Conservation (phyloP, 2,888 invertebrate genomes). For the Holacanthella duospinosa region DNA sequence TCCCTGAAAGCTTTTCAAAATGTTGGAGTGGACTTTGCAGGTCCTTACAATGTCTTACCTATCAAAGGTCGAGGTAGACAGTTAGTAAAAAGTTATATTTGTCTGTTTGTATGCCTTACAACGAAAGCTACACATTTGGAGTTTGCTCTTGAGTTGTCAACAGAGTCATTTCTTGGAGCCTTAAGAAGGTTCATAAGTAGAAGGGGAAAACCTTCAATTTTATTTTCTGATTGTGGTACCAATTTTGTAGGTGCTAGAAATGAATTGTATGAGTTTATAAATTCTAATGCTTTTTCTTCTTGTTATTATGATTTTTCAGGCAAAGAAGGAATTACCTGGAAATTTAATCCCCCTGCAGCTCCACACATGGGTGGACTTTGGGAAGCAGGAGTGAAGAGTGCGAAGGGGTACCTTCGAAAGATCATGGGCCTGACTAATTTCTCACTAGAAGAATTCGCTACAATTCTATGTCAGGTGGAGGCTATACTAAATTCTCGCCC, state of each 20-base stretch:
- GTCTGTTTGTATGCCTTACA: constrained; percentile 37
- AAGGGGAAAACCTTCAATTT: constrained; percentile 10
- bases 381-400: no score
- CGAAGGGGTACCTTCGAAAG: constrained; percentile 18
- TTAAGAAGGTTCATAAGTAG: constrained; percentile 10
- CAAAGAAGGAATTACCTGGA: constrained; percentile 13
- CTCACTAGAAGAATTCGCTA: background rate
- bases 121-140: constrained; percentile 38
- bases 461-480: background rate
- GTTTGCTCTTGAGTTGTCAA: constrained; percentile 10
- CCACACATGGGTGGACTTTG: constrained; percentile 23
- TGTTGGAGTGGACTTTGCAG: constrained; percentile 25
- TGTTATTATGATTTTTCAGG: background rate
- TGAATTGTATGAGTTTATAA: background rate
- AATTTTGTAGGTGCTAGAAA: constrained; percentile 21
- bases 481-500: constrained; percentile 20
- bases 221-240: constrained; percentile 20
- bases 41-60: constrained; percentile 19
- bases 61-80: constrained; percentile 20
- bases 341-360: constrained; percentile 23
- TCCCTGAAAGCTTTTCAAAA: constrained; percentile 34
- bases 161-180: constrained; percentile 6
- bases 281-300: background rate
- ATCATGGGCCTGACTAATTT: background rate
- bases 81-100: constrained; percentile 34